Evolutionary conservation across 2,888 invertebrate genomes (phyloP), one percentile per base, ranked within the genome.

Genomic region (Urechis unicinctus): DNA sequence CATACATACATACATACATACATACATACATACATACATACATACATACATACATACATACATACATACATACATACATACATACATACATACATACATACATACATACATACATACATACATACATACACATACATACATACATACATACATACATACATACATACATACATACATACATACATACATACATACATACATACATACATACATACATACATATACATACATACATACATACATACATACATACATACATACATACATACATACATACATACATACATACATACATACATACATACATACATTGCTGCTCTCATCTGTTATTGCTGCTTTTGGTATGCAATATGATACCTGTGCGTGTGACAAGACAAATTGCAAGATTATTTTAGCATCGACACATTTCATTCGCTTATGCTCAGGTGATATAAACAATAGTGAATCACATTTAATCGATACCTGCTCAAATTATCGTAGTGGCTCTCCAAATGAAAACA

Each of bases 261-360:
- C 42, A 51, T 51, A 51, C 42, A 51, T 41, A 51, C 42, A 51
- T 51, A 51, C 42, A 51, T 51, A 41, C 42, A 51, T 51, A 53
- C 49, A 56, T 47, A 55, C 47, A 46, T 52, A 52, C 45, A 45
- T 45, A 46, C 47, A 52, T 45, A 52, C 52, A 52, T 52, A 51
- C 42, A 51, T 51, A 51, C 24, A 51, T 51, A 51, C 42, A 51
- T 30, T 30, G 5, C 31, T 2, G n/a, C 36, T 50, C 31, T 30
- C n/a, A n/a, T n/a, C n/a, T n/a, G n/a, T n/a, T n/a, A n/a, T n/a
- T n/a, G n/a, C n/a, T n/a, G n/a, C n/a, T n/a, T n/a, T n/a, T n/a
- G n/a, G n/a, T n/a, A n/a, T n/a, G n/a, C n/a, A n/a, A n/a, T n/a
- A n/a, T n/a, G n/a, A n/a, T n/a, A n/a, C n/a, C n/a, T n/a, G n/a